These are phyloP conservation scores for Tetrao urogallus DNA, from an alignment of 2,113 vertebrate species.

Conservation along the genomic window DNA sequence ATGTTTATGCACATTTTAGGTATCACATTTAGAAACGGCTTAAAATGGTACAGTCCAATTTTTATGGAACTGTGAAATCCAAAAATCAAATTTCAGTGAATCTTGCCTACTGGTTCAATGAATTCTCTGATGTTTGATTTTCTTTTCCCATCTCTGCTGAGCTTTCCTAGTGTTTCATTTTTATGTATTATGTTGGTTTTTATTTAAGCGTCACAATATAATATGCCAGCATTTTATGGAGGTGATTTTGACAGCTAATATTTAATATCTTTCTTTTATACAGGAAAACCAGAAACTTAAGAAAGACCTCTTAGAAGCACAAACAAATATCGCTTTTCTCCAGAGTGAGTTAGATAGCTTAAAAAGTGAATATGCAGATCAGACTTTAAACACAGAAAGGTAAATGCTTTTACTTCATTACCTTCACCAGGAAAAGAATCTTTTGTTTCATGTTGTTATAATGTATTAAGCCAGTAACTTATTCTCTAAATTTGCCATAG, in stretches of 20 bases:
- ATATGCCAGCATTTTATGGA: neutral
- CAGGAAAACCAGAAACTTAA: slow-evolving; percentile 95
- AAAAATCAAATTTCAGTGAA: neutral
- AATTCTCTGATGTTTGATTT: neutral
- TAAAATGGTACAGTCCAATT: neutral
- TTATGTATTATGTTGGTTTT: neutral
- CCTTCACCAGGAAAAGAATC: neutral
- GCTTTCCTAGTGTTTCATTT: neutral
- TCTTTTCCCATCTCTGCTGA: neutral
- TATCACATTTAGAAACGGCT: neutral
- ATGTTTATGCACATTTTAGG: neutral
- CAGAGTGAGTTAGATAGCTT: slow-evolving; percentile 93
- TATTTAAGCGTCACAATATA: neutral
- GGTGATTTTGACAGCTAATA: neutral
- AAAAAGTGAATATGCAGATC: slow-evolving; percentile 93
- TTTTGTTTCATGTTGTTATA: neutral
- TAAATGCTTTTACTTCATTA: slow-evolving; percentile 57
- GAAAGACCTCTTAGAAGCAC: slow-evolving; percentile 93
- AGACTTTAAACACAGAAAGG: slow-evolving; percentile 90
- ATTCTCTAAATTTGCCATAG: neutral
- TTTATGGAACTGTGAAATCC: neutral
- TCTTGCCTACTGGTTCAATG: neutral
- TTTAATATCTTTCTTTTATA: neutral
- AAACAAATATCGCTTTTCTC: slow-evolving; percentile 91
- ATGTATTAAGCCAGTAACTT: neutral